Percentiles rank a stretch among this genome's conserved stretches.
phyloP scores from a whole-genome alignment of 2,888 invertebrate species.

The Watsonalla cultraria region DNA sequence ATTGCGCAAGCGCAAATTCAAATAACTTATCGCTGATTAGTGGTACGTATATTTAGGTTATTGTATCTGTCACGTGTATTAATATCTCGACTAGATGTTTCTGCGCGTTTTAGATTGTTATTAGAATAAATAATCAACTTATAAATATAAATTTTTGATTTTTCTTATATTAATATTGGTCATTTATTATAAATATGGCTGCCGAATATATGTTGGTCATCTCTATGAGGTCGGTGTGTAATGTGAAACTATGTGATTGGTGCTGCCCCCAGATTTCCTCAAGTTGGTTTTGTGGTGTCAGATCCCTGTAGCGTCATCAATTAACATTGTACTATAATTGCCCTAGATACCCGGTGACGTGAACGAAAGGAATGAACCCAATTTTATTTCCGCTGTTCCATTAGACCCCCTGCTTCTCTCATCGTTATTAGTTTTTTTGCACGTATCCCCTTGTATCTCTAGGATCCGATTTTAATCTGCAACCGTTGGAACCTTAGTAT shows the following conservation, averaged over 20 bases:
- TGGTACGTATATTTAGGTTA: too few relatives aligned
- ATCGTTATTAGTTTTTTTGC: slow-evolving; percentile 38
- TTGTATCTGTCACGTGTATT: too few relatives aligned
- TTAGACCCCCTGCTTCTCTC: slow-evolving; percentile 48
- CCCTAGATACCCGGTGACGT: slow-evolving; percentile 53
- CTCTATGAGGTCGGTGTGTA: slow-evolving; percentile 64
- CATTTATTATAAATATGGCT: slow-evolving; percentile 1
- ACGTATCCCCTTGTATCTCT: slow-evolving; percentile 38
- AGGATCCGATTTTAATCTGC: slow-evolving; percentile 26
- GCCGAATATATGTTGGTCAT: slow-evolving; percentile 1
- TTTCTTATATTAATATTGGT: neutral
- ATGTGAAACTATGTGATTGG: slow-evolving; percentile 73
- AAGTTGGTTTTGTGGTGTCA: slow-evolving; percentile 59
- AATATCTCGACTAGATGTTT: too few relatives aligned
- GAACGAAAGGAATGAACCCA: slow-evolving; percentile 45
- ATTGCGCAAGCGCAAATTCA: too few relatives aligned
- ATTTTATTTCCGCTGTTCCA: slow-evolving; percentile 50
- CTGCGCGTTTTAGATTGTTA: too few relatives aligned
- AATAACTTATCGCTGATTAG: too few relatives aligned
- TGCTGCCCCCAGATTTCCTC: slow-evolving; percentile 70
- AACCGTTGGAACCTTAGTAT: slow-evolving; percentile 37
- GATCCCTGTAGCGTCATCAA: slow-evolving; percentile 53
- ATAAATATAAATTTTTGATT: too few relatives aligned
- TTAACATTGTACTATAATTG: slow-evolving; percentile 48
- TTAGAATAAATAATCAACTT: too few relatives aligned